Percentiles rank a stretch among this genome's conserved stretches.
Evolutionary conservation across 2,797 vertebrate species (phyloP).

Genomic region (Arnoldichthys spilopterus): DNA sequence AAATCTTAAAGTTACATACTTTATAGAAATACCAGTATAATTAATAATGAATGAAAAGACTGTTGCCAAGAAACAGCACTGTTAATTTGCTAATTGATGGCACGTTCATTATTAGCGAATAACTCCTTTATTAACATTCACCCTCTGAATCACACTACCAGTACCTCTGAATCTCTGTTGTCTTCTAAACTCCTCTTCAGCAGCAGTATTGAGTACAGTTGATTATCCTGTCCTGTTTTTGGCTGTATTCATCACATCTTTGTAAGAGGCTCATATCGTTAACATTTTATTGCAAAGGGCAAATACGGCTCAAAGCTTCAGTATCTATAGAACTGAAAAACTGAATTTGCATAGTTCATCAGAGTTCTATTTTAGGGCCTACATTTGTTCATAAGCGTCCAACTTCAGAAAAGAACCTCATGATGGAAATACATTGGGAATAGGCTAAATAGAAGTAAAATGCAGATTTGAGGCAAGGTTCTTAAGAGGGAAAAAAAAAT

Average conservation of each 20-base stretch:
- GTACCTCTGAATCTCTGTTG: background rate
- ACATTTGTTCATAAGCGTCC: background rate
- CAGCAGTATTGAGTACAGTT: slow-evolving; percentile 1
- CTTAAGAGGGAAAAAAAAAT: slow-evolving; percentile 50
- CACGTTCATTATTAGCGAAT: slow-evolving; percentile 4
- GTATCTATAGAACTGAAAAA: background rate
- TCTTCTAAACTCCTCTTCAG: background rate
- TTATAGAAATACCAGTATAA: background rate
- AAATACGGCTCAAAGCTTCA: background rate
- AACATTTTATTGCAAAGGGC: background rate
- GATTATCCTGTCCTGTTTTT: background rate
- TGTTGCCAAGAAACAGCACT: background rate
- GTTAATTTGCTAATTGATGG: background rate
- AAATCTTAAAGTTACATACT: background rate
- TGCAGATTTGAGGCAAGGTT: slow-evolving; percentile 37
- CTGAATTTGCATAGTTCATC: slow-evolving; percentile 23
- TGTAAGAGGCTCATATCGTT: background rate
- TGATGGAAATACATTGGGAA: background rate
- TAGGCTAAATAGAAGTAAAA: background rate
- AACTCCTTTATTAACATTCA: background rate
- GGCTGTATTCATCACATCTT: background rate
- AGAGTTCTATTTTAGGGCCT: background rate
- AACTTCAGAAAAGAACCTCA: slow-evolving; percentile 8
- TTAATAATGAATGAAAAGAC: background rate
- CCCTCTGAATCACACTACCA: background rate